phyloP scores from a whole-genome alignment of 2,888 invertebrate species.

The Synanthedon formicaeformis region DNA sequence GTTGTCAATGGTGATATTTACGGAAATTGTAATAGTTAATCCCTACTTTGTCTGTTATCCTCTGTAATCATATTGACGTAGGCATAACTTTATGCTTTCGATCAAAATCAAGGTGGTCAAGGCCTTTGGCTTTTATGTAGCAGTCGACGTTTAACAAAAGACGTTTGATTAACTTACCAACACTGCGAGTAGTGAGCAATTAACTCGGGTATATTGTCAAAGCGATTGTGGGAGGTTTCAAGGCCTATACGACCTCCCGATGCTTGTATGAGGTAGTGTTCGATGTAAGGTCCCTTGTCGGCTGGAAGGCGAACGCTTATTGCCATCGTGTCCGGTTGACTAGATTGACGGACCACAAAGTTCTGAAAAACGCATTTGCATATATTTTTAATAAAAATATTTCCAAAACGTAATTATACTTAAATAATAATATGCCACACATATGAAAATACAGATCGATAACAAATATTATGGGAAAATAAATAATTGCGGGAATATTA shows the following conservation, averaged over 20 bases:
- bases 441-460: too few relatives aligned
- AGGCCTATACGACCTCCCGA: constrained; percentile 83
- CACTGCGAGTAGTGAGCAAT: constrained; percentile 95
- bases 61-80: neutral
- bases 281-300: constrained; percentile 91
- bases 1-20: too few relatives aligned
- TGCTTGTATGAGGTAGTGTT: constrained; percentile 95
- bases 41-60: too few relatives aligned
- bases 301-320: constrained; percentile 90
- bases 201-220: constrained; percentile 91
- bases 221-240: constrained; percentile 94
- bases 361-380: constrained; percentile 71
- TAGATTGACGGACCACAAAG: constrained; percentile 94
- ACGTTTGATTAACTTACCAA: constrained; percentile 71
- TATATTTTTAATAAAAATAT: neutral
- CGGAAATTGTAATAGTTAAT: too few relatives aligned
- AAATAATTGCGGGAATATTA: too few relatives aligned
- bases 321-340: constrained; percentile 94
- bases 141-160: neutral
- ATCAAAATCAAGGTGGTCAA: too few relatives aligned
- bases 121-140: too few relatives aligned
- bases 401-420: too few relatives aligned
- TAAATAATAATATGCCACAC: too few relatives aligned
- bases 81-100: neutral
- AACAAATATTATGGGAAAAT: too few relatives aligned